Evolutionary conservation across 2,113 vertebrate genomes (phyloP).

Genomic region (Pavo muticus): DNA sequence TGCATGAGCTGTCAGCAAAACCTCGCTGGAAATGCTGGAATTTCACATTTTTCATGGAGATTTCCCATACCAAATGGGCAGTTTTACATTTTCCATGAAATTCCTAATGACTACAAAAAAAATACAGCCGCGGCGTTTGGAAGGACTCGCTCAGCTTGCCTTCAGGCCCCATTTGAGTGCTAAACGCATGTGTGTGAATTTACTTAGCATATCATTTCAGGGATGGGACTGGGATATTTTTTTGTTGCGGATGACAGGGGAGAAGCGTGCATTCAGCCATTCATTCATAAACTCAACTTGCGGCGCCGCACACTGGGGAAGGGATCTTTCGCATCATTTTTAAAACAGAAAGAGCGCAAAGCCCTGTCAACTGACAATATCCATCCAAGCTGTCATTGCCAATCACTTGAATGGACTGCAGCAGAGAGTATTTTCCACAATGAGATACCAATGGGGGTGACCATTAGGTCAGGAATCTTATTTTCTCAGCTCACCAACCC

Average conservation of each 20-base stretch:
- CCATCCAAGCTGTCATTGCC: constrained; percentile 74
- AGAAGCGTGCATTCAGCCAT: constrained; percentile 61
- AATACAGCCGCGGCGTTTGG: not conserved
- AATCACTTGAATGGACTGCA: constrained; percentile 75
- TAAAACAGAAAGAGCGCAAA: constrained; percentile 55
- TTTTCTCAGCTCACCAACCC: constrained; percentile 74
- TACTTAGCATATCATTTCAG: constrained; percentile 67
- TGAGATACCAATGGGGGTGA: constrained; percentile 71
- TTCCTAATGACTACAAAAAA: constrained; percentile 43
- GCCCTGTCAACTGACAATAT: constrained; percentile 73
- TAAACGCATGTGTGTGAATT: constrained; percentile 59
- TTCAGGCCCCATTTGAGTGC: not conserved
- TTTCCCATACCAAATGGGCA: constrained; percentile 63
- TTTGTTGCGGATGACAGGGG: constrained; percentile 31
- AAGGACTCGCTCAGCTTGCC: constrained; percentile 38
- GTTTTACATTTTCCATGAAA: constrained; percentile 68
- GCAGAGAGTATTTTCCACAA: constrained; percentile 73
- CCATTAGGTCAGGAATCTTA: constrained; percentile 74
- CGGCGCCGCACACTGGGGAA: constrained; percentile 40
- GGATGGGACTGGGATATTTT: constrained; percentile 10
- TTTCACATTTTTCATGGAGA: constrained; percentile 74
- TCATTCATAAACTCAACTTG: constrained; percentile 63
- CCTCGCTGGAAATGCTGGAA: constrained; percentile 71
- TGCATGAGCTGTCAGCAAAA: constrained; percentile 73
- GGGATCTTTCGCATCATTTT: constrained; percentile 62